Evolutionary conservation across 2,113 vertebrate genomes (phyloP).

Genomic region (Pelusios castaneus): DNA sequence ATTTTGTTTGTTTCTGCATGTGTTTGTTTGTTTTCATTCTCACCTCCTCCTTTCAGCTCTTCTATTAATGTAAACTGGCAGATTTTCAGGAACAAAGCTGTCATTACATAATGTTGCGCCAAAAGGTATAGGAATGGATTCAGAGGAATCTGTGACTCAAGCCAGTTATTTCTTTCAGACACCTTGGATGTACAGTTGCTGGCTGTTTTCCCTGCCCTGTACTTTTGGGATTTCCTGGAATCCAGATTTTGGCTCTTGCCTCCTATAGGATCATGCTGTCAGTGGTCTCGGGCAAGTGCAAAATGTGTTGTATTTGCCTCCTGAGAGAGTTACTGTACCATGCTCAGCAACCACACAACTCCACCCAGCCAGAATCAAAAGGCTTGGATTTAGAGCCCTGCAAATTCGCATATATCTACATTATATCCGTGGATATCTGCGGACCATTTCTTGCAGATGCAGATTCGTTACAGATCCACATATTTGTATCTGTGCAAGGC

Average conservation of each 20-base stretch:
- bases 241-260: neutral
- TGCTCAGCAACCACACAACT: neutral
- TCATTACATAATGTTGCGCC: neutral
- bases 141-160: neutral
- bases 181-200: rapidly evolving
- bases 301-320: neutral
- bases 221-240: rapidly evolving
- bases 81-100: constrained; percentile 36
- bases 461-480: too few species aligned
- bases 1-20: neutral
- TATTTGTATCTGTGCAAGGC: too few species aligned
- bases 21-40: constrained; percentile 62
- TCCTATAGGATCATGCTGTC: neutral
- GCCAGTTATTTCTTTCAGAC: neutral
- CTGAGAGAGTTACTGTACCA: neutral
- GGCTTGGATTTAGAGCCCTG: too few species aligned
- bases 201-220: neutral
- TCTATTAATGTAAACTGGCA: neutral
- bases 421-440: too few species aligned
- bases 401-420: too few species aligned
- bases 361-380: neutral
- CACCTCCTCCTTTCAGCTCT: constrained; percentile 31
- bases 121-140: neutral
- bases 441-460: too few species aligned
- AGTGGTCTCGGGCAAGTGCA: neutral